A percentile compares a stretch with the other conserved stretches of the same genome.
Evolutionary conservation across 2,888 invertebrate genomes (phyloP).

Genomic region (Tipula unca): DNA sequence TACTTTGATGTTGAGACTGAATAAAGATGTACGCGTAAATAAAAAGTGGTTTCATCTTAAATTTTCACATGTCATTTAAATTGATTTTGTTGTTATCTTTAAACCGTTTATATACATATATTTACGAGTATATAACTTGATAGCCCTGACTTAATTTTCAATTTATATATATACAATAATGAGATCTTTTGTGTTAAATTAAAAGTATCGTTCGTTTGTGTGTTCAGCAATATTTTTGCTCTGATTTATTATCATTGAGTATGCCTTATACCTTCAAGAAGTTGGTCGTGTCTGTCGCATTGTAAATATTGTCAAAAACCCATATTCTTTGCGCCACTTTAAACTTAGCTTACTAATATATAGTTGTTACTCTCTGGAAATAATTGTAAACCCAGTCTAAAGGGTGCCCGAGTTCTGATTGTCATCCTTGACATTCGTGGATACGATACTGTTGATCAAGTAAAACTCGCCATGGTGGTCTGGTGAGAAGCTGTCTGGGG

Average conservation of each 20-base stretch:
- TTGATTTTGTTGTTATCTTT: neutral
- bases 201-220: neutral
- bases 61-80: neutral
- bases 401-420: too few relatives aligned
- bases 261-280: neutral
- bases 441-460: too few relatives aligned
- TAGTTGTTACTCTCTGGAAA: too few relatives aligned
- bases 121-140: too few relatives aligned
- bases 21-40: neutral
- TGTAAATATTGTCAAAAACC: too few relatives aligned
- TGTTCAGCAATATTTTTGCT: neutral
- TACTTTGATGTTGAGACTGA: neutral
- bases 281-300: neutral
- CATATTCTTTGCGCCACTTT: too few relatives aligned
- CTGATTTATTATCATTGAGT: neutral
- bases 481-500: too few relatives aligned
- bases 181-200: neutral
- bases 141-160: neutral
- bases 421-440: too few relatives aligned
- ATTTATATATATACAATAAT: too few relatives aligned
- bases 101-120: neutral
- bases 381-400: too few relatives aligned
- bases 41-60: neutral
- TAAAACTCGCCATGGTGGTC: too few relatives aligned
- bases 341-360: too few relatives aligned